These are phyloP conservation scores for Cyprinodon variegatus DNA, from an alignment of 2,113 vertebrate genomes.

Conservation along the genomic window DNA sequence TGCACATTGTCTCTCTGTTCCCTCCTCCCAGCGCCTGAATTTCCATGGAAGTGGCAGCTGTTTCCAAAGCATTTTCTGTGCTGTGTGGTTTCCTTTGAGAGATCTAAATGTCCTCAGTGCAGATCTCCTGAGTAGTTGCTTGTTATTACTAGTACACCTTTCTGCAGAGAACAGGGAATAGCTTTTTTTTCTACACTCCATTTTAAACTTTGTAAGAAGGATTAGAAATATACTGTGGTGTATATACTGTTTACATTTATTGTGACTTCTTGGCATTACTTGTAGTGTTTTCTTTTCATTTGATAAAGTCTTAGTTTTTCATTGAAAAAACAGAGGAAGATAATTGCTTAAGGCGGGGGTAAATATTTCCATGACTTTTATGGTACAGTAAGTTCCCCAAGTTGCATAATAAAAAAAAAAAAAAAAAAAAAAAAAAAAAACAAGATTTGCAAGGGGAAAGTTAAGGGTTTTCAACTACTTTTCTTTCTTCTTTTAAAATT, in stretches of 20 bases:
- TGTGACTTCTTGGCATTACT: constrained; percentile 4
- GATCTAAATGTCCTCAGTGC: constrained; percentile 34
- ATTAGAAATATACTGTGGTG: constrained; percentile 15
- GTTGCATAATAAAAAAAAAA: background rate
- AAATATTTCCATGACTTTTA: background rate
- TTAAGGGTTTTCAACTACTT: background rate
- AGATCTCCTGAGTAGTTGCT: constrained; percentile 51
- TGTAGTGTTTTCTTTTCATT: background rate
- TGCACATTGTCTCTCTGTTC: constrained; percentile 33
- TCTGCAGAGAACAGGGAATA: background rate
- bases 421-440: background rate
- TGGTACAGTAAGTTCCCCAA: background rate
- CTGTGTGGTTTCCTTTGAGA: constrained; percentile 49
- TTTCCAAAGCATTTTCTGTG: constrained; percentile 27
- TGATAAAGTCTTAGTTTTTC: background rate
- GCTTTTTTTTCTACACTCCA: background rate
- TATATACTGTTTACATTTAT: background rate
- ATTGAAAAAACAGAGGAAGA: background rate
- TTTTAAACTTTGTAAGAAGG: constrained; percentile 1
- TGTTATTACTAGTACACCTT: constrained; percentile 48
- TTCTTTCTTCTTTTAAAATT: background rate
- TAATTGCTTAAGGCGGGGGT: background rate
- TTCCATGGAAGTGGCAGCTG: constrained; percentile 59
- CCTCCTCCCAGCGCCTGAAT: constrained; percentile 9
- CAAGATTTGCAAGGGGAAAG: background rate